Evolutionary conservation across 2,888 invertebrate species (phyloP), one percentile per base, ranked within the genome.

Genomic region (Mythimna lalbum): DNA sequence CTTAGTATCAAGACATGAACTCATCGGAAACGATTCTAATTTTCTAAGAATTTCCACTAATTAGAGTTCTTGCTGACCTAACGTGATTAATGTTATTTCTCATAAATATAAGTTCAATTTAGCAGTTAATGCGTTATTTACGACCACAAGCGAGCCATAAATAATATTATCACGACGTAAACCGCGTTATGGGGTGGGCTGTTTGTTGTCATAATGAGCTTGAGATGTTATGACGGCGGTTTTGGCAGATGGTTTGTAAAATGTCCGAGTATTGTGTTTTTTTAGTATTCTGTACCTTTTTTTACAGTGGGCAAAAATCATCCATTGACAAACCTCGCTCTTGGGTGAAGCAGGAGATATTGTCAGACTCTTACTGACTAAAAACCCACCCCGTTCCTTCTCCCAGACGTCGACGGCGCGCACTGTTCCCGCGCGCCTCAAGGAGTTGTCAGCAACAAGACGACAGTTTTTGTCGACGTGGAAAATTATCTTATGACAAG

Each of bases 141-240:
- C 73, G 78, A 77, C 57, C 78, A 55, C 50, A 62, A 56, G 55
- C 47, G 33, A 21, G 47, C 17, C 60, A 73, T 80, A 77, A 85
- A 83, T 83, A 49, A 80, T 80, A 85, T 84, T 79, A 82, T 47
- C 69, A 65, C 56, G 63, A 60, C 66, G 62, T 80, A 82, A 82
- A 82, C 72, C 70, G 71, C 56, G 49, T 83, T 82, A 76, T 66
- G 12, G 67, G 50, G 63, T 62, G 57, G 69, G 10, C 71, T 73
- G 73, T 73, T 84, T 67, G 66, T 27, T 52, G 6, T 31, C 61
- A 36, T 78, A 73, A 82, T 83, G 69, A 76, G 57, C 33, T 68
- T 0, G 36, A 9, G 9, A 69, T 4, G 39, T 73, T 70, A 78
- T 59, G 63, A 68, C 27, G 27, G 39, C 56, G 19, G n/a, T 63